Evolutionary conservation across 2,888 invertebrate genomes (phyloP).

Genomic region (Epiperipatus broadwayi): DNA sequence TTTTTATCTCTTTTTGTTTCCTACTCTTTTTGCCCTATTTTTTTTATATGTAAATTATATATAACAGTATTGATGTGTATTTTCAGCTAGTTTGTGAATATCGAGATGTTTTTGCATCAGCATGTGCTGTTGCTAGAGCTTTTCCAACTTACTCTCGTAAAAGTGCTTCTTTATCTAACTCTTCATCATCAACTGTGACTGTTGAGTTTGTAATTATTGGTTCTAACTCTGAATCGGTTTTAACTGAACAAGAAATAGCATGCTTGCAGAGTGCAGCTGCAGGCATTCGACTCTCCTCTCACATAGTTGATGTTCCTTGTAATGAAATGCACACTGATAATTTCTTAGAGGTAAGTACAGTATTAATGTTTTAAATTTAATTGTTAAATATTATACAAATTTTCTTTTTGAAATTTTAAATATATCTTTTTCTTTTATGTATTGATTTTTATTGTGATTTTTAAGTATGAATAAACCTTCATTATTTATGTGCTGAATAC

Average conservation of each 20-base stretch:
- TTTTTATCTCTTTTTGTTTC: slow-evolving; percentile 4
- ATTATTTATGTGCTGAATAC: no score
- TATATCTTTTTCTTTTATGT: slow-evolving; percentile 8
- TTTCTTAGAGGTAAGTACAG: slow-evolving; percentile 43
- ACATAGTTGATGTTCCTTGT: slow-evolving; percentile 65
- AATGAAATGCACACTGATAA: slow-evolving; percentile 61
- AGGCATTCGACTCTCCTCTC: slow-evolving; percentile 48
- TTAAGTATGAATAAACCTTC: no score
- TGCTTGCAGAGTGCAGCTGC: slow-evolving; percentile 24
- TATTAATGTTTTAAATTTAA: slow-evolving; percentile 15
- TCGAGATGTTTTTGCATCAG: slow-evolving; percentile 53
- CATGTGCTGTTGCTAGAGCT: slow-evolving; percentile 57
- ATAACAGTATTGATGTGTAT: no score
- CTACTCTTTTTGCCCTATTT: neutral
- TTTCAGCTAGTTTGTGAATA: slow-evolving; percentile 54
- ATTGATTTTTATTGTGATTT: slow-evolving; percentile 11
- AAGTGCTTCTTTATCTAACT: slow-evolving; percentile 19
- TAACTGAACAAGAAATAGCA: slow-evolving; percentile 36
- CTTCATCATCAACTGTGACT: slow-evolving; percentile 26
- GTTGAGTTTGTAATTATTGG: slow-evolving; percentile 37
- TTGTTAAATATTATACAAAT: slow-evolving; percentile 12
- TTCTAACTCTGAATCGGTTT: slow-evolving; percentile 13
- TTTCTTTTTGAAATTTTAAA: slow-evolving; percentile 1
- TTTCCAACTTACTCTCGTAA: slow-evolving; percentile 51
- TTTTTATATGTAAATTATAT: no score